Conservation (phyloP, 2,797 vertebrate species). For the Onychomys arenicola region DNA sequence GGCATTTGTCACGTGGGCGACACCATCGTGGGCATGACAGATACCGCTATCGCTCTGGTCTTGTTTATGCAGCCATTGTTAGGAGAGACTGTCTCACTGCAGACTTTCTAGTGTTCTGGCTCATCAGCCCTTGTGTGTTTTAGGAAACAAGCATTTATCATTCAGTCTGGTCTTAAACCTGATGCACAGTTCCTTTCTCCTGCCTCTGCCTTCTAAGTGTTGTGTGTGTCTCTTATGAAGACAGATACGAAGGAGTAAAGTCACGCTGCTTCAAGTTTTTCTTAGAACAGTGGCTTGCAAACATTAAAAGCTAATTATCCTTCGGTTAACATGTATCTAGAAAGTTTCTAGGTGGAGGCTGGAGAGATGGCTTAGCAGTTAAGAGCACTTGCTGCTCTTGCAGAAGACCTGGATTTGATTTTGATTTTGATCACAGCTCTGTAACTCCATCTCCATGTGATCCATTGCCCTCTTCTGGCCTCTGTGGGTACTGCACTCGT, state of each 20-base stretch:
- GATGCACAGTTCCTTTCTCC: neutral
- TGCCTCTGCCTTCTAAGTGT: neutral
- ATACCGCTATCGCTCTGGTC: neutral
- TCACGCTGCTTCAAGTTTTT: neutral
- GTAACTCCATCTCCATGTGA: neutral
- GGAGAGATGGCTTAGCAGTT: neutral
- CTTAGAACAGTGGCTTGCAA: neutral
- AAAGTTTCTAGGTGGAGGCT: neutral
- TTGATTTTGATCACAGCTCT: neutral
- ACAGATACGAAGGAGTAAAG: slow-evolving; percentile 18
- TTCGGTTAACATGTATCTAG: neutral
- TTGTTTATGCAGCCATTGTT: neutral
- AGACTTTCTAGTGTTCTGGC: neutral
- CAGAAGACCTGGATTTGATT: neutral
- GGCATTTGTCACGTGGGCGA: too few relatives aligned
- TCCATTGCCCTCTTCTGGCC: neutral
- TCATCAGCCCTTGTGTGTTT: neutral
- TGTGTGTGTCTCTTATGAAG: slow-evolving; percentile 15
- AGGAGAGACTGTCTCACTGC: neutral
- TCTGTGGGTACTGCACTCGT: neutral
- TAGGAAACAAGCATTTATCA: neutral
- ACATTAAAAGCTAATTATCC: slow-evolving; percentile 32
- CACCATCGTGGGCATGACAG: too few relatives aligned
- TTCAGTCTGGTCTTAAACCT: neutral
- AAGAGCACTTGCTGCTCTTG: neutral